Evolutionary conservation across 1,140 invertebrate species (phyloP).

Genomic region (Lycorma delicatula): DNA sequence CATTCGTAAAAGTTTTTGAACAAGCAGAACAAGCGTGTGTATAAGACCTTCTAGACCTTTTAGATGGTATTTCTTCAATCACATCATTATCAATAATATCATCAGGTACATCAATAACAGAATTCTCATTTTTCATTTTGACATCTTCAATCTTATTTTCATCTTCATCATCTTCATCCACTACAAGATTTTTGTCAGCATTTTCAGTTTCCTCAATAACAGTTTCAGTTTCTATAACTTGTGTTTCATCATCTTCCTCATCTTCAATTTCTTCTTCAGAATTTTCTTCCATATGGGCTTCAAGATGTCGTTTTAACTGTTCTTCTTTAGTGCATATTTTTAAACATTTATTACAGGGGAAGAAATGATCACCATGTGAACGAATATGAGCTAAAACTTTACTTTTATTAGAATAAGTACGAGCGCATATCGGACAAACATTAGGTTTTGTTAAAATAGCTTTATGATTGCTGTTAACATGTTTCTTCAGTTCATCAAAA

Average conservation of each 20-base stretch:
- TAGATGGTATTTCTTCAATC: background rate
- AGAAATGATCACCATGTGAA: slow-evolving; percentile 48
- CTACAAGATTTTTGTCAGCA: background rate
- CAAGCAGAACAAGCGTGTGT: background rate
- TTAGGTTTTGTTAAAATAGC: slow-evolving; percentile 43
- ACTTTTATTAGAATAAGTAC: slow-evolving; percentile 50
- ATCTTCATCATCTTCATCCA: slow-evolving; percentile 1
- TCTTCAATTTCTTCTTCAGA: slow-evolving; percentile 20
- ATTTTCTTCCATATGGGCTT: slow-evolving; percentile 25
- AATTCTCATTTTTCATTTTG: slow-evolving; percentile 2
- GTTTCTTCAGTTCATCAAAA: slow-evolving; percentile 46
- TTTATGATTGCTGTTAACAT: slow-evolving; percentile 45
- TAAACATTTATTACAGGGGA: slow-evolving; percentile 49
- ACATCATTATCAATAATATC: background rate
- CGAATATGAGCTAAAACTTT: slow-evolving; percentile 53
- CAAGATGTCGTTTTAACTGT: slow-evolving; percentile 40
- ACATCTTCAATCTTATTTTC: background rate
- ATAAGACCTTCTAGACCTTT: background rate
- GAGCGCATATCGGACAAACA: slow-evolving; percentile 50
- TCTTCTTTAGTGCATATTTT: slow-evolving; percentile 46
- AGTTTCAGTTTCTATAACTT: slow-evolving; percentile 18
- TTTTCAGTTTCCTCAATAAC: slow-evolving; percentile 16
- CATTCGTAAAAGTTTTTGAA: background rate
- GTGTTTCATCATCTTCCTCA: slow-evolving; percentile 17
- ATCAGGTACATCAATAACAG: background rate